A percentile compares a stretch with the other conserved stretches of the same genome.
These are phyloP conservation scores for Megalops atlanticus DNA, from an alignment of 2,113 vertebrate species.

Conservation along the genomic window DNA sequence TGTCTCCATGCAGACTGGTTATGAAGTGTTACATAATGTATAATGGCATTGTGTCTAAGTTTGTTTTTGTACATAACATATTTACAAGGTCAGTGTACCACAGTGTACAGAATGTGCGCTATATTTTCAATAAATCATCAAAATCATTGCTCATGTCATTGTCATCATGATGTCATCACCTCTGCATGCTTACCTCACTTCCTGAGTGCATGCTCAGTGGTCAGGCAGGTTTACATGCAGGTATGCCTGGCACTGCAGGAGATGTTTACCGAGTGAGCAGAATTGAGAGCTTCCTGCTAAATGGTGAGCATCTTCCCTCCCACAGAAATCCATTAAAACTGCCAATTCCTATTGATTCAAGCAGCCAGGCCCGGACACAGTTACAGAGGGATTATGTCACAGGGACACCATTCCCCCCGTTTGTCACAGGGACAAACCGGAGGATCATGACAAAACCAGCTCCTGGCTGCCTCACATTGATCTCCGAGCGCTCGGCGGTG, in stretches of 20 bases:
- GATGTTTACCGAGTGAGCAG: too few species aligned
- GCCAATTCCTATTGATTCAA: constrained; percentile 64
- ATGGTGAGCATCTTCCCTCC: constrained; percentile 51
- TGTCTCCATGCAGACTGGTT: neutral
- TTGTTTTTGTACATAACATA: too few species aligned
- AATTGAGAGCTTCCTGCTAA: constrained; percentile 44
- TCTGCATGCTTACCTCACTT: too few species aligned
- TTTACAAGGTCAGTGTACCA: too few species aligned
- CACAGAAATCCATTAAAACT: constrained; percentile 71
- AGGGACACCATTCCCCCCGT: constrained; percentile 37
- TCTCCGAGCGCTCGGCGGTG: constrained; percentile 13
- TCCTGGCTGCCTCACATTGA: constrained; percentile 40
- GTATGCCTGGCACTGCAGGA: too few species aligned
- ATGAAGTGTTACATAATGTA: neutral
- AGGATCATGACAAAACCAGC: constrained; percentile 30
- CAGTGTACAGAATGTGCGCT: too few species aligned
- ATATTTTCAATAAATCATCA: too few species aligned
- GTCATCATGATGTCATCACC: too few species aligned
- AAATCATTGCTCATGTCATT: too few species aligned
- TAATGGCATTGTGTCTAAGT: too few species aligned
- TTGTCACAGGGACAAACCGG: constrained; percentile 48
- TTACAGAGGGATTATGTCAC: constrained; percentile 53
- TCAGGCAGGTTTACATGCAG: too few species aligned
- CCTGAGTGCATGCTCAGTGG: neutral
- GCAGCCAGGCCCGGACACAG: constrained; percentile 47